Evolutionary conservation across 2,113 vertebrate species (phyloP), one percentile per base, ranked within the genome.

Genomic region (Hyla sarda): DNA sequence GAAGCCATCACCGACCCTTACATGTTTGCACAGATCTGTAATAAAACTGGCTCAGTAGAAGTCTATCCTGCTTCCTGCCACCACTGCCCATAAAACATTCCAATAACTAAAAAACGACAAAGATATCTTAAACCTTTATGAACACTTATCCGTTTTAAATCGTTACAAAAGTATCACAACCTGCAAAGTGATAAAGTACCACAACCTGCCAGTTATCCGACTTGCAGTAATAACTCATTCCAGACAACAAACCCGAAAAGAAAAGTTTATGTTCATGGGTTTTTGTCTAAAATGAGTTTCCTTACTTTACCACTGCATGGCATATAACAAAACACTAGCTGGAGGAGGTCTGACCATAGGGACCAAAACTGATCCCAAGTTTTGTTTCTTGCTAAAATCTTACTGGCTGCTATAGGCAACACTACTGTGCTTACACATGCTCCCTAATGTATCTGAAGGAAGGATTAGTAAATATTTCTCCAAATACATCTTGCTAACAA

Each of bases 11-110:
- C 52, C 48, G 67, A 80, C 45, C 85, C 85, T 62, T 87, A 34
- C 52, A 50, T 87, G 78, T 82, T 87, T 82, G 85, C 48, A 71
- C 69, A 87, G 78, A 74, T 32, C 34, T 87, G 52, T 74, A 87
- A 82, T 74, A 74, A 82, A 87, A 37, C 52, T 82, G 34, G 65
- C 52, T 21, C 28, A 21, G 37, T n/a, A 45, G 32, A 23, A 32
- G 37, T 47, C 28, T 84, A 71, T 71, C 1, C 37, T 47, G 60
- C 58, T 19, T 34, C 7, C 28, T 81, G 13, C 7, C 58, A 48
- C 9, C 41, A 10, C 17, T 81, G 41, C 34, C 52, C 56, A 8
- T n/a, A 11, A 19, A 21, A 14, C 21, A 54, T 71, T 37, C 34
- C 19, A 23, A 23, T 11, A 71, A 41, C 32, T 21, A 41, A 1